Evolutionary conservation across 2,797 vertebrate genomes (phyloP).

Genomic region (Gymnopithys bicolor): DNA sequence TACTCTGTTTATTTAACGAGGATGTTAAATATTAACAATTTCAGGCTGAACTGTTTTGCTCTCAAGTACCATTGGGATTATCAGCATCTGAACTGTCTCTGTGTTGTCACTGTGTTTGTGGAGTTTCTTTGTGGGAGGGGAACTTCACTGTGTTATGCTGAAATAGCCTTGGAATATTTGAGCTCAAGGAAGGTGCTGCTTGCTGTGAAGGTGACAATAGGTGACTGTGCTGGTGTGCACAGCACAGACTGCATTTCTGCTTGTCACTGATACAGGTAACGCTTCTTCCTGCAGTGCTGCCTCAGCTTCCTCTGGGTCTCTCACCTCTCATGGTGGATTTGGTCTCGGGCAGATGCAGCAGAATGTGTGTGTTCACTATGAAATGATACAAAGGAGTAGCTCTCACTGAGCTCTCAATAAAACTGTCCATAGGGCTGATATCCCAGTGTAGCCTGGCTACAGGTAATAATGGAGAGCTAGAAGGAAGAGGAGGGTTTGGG

Average conservation of each 20-base stretch:
- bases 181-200: neutral
- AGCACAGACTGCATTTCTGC: neutral
- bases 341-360: accelerated
- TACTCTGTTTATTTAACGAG: neutral
- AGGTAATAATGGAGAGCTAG: neutral
- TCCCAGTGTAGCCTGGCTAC: neutral
- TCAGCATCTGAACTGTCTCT: neutral
- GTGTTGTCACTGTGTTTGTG: neutral
- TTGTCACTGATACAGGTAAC: neutral
- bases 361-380: neutral
- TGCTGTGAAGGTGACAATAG: accelerated
- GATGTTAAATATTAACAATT: neutral
- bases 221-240: neutral
- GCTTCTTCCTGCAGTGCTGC: neutral
- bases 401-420: accelerated
- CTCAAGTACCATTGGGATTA: neutral
- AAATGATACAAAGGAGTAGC: neutral
- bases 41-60: neutral
- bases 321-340: neutral
- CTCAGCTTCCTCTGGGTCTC: neutral
- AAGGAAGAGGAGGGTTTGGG: neutral
- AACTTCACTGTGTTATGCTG: neutral
- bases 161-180: neutral
- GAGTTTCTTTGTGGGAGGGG: neutral
- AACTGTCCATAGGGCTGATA: neutral